phyloP scores from a whole-genome alignment of 2,888 invertebrate genomes.

The Drosophila parthenogenetica region DNA sequence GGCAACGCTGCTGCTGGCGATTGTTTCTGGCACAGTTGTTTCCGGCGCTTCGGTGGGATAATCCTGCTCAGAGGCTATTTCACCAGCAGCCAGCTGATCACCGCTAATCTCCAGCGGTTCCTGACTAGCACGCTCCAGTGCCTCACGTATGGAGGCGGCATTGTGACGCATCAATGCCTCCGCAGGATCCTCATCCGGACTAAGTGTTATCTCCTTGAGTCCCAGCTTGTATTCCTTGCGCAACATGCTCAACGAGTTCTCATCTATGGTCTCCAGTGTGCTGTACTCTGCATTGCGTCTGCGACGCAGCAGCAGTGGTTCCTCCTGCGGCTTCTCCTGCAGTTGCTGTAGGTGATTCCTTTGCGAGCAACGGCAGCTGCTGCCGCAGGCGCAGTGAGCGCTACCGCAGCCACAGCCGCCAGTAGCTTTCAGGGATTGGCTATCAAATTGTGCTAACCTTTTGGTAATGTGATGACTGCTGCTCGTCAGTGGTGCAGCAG shows the following conservation, averaged over 20 bases:
- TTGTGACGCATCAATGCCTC: conserved; percentile 83
- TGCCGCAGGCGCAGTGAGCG: conserved; percentile 39
- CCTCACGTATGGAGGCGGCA: conserved; percentile 81
- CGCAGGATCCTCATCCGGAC: conserved; percentile 82
- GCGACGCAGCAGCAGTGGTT: conserved; percentile 1
- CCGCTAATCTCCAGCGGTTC: conserved; percentile 75
- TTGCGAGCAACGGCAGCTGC: conserved; percentile 21
- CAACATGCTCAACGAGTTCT: conserved; percentile 73
- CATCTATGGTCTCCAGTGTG: conserved; percentile 81
- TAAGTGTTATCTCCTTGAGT: conserved; percentile 82
- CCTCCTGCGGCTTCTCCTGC: too few species aligned
- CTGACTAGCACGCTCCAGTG: conserved; percentile 73
- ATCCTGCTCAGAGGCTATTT: conserved; percentile 13
- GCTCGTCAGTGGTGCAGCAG: conserved; percentile 16
- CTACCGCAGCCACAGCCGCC: conserved; percentile 42
- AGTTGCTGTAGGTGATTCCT: background rate
- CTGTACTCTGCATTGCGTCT: conserved; percentile 64
- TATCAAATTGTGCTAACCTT: conserved; percentile 69
- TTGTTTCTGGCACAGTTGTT: background rate
- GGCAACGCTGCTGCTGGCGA: too few species aligned
- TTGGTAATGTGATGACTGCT: conserved; percentile 58
- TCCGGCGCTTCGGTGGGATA: background rate
- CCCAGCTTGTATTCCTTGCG: conserved; percentile 79
- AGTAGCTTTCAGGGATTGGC: conserved; percentile 4
- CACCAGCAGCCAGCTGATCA: conserved; percentile 44